Base-by-base conservation (phyloP, 2,797 vertebrate species). In the Tiaroga cobitis region DNA sequence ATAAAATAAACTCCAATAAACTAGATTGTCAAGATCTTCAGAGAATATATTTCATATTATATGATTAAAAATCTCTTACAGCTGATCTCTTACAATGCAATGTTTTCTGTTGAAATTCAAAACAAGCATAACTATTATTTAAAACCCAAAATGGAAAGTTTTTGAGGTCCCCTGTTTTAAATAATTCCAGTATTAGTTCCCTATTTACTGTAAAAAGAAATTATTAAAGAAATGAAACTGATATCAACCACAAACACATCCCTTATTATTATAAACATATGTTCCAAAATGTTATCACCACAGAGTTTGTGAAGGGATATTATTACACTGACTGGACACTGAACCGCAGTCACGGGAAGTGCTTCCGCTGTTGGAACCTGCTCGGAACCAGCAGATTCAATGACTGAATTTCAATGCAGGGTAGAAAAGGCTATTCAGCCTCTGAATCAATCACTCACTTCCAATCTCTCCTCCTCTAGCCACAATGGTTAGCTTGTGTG, bases 391-490 rank as follows among this genome's bases (percentile, higher is more conserved):
- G 86, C 72, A 89, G 82, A 91, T 91, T 91, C 89, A 90, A 89
- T 92, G 88, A 89, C 86, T 69, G 88, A 91, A 92, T 92, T 90
- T 91, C 83, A 90, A 84, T 90, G 88, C 84, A 76, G 86, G 81
- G 76, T 82, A 85, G 83, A 92, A 85, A 79, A 86, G 86, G 74
- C 84, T 87, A 90, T 93, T 92, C 91, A 89, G 88, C 80, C 90
- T 89, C 91, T 81, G 91, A 89, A 93, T 92, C 90, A 92, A 89
- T 92, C 92, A 91, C 89, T 90, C 88, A 78, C 81, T 85, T 89
- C 86, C 86, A 46, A 88, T 90, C 90, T 90, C 88, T 83, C 80
- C 87, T 88, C 69, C 85, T 75, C 69, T 69, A 67, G 68, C 61
- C 80, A 90, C 90, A 92, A 91, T 90, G 86, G 85, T 75, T 83